phyloP scores from a whole-genome alignment of 2,888 invertebrate genomes.

The Dioctria linearis region DNA sequence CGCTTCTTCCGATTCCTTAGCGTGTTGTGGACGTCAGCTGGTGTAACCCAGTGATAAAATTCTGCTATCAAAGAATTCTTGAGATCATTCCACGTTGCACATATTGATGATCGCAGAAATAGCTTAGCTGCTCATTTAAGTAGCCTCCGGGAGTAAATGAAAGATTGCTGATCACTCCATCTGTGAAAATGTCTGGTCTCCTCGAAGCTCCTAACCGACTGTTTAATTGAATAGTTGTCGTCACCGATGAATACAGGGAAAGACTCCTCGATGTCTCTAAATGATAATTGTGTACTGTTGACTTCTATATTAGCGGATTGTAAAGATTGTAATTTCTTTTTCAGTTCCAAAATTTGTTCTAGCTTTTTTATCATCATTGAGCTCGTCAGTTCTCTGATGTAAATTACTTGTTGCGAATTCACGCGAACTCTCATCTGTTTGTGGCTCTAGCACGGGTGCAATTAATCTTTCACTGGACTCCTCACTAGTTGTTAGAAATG shows the following conservation, averaged over 20 bases:
- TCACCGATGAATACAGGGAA: constrained; percentile 11
- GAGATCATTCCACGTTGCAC: no score
- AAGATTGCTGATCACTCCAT: no score
- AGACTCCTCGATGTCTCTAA: constrained; percentile 25
- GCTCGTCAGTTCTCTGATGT: neutral
- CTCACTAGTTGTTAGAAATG: neutral
- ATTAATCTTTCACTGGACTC: neutral
- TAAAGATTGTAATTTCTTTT: constrained; percentile 1
- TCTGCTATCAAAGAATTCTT: no score
- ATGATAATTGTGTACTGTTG: neutral
- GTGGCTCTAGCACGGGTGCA: neutral
- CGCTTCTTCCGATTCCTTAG: no score
- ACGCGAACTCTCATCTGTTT: neutral
- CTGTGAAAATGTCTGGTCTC: neutral
- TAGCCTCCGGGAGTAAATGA: no score
- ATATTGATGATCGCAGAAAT: no score
- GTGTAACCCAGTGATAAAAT: no score
- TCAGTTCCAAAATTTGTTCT: neutral
- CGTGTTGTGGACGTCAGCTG: no score
- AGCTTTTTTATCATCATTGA: constrained; percentile 14
- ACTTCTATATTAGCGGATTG: constrained; percentile 1
- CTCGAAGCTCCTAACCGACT: constrained; percentile 16
- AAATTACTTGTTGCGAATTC: constrained; percentile 1
- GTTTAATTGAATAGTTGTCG: constrained; percentile 10
- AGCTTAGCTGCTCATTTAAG: no score